These are phyloP conservation scores for Gouania willdenowi DNA, from an alignment of 2,797 vertebrate genomes.

Conservation along the genomic window DNA sequence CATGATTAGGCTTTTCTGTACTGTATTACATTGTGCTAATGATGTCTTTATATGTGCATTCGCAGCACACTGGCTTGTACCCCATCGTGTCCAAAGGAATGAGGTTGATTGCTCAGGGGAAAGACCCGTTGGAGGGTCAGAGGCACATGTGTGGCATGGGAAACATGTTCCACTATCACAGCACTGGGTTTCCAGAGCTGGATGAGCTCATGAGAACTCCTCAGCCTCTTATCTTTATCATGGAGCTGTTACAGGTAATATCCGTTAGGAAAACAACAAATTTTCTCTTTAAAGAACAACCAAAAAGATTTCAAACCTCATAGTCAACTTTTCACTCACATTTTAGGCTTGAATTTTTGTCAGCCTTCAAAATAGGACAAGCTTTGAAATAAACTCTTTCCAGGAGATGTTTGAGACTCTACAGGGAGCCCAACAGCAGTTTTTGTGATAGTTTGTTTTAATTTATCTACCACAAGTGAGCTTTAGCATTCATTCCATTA, in stretches of 20 bases:
- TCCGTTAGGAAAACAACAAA: neutral
- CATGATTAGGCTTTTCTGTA: conserved; percentile 20
- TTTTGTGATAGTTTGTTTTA: too few relatives aligned
- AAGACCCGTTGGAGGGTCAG: conserved; percentile 84
- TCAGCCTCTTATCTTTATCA: conserved; percentile 86
- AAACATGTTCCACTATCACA: conserved; percentile 86
- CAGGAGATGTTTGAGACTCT: conserved; percentile 16
- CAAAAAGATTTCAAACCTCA: too few relatives aligned
- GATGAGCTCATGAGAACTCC: conserved; percentile 84
- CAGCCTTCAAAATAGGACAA: too few relatives aligned
- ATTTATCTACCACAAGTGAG: too few relatives aligned
- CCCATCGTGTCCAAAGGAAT: conserved; percentile 84
- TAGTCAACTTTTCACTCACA: conserved; percentile 3
- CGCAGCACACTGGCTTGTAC: conserved; percentile 88
- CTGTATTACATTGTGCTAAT: conserved; percentile 9
- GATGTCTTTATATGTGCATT: conserved; percentile 23
- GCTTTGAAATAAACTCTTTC: conserved; percentile 22
- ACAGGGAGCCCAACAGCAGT: conserved; percentile 17
- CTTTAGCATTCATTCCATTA: too few relatives aligned
- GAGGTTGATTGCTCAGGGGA: conserved; percentile 80
- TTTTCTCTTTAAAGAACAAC: neutral
- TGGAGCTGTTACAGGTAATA: conserved; percentile 83
- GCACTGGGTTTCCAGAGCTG: conserved; percentile 82
- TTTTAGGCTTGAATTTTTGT: too few relatives aligned
- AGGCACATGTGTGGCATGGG: conserved; percentile 88